Conservation (phyloP, 1,140 invertebrate species). For the honey bee (Apis mellifera) region DNA sequence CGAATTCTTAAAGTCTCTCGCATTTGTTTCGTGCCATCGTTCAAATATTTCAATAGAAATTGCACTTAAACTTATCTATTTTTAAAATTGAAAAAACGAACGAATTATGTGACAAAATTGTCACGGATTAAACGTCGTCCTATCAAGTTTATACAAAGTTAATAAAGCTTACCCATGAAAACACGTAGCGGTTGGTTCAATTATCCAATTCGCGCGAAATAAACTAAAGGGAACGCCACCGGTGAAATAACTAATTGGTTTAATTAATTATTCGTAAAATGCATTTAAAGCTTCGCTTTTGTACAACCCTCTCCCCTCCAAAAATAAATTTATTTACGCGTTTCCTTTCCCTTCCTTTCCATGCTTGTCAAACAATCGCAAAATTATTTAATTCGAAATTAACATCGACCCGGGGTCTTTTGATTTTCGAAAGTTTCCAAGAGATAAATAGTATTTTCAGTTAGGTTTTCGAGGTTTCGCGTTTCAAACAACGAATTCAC, state of each 20-base stretch:
- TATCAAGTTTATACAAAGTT: background rate
- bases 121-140: background rate
- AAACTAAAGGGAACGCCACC: background rate
- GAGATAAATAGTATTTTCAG: background rate
- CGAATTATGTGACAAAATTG: background rate
- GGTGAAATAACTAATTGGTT: background rate
- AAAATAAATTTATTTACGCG: background rate
- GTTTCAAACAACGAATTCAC: background rate
- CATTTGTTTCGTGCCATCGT: slow-evolving; percentile 7
- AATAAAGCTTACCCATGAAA: background rate
- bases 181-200: background rate
- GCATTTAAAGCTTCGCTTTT: background rate
- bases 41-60: too few species aligned
- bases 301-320: too few species aligned
- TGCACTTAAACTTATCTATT: background rate
- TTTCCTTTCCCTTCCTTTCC: too few species aligned
- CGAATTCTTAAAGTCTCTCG: background rate
- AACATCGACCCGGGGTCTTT: too few species aligned
- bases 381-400: background rate
- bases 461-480: too few species aligned
- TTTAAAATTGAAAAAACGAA: background rate
- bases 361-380: too few species aligned
- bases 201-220: background rate
- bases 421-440: too few species aligned
- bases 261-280: slow-evolving; percentile 2